Evolutionary conservation across 2,113 vertebrate genomes (phyloP).

Genomic region (Todiramphus chloris): DNA sequence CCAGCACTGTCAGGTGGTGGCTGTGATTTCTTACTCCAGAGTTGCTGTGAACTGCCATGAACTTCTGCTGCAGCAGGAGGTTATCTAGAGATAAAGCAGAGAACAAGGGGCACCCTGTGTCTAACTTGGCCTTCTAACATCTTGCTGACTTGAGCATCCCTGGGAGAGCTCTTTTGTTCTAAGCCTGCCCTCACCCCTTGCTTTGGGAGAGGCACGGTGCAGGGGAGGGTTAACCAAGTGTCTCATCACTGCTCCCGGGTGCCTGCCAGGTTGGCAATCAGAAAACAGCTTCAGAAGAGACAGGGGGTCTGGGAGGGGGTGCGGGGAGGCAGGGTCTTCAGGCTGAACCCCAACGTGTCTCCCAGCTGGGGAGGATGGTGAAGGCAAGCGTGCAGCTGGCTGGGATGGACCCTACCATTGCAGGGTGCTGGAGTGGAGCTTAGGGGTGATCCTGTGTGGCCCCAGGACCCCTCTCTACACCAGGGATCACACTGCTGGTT

Average conservation of each 20-base stretch:
- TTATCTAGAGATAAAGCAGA: neutral
- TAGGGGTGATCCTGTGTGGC: no score
- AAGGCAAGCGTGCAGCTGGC: neutral
- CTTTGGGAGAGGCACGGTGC: fast-evolving
- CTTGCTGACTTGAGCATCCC: neutral
- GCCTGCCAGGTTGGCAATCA: neutral
- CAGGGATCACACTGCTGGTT: neutral
- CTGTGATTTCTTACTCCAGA: neutral
- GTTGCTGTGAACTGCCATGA: neutral
- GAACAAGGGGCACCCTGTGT: neutral
- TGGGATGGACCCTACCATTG: neutral
- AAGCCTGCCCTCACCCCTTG: neutral
- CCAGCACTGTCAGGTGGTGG: neutral
- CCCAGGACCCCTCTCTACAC: neutral
- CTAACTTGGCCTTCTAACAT: neutral
- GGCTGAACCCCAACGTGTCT: fast-evolving
- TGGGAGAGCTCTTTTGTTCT: no score
- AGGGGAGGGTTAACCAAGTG: neutral
- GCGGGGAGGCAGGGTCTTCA: neutral
- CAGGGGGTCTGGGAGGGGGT: no score
- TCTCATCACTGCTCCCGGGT: neutral
- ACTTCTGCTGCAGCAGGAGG: neutral
- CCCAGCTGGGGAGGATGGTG: neutral
- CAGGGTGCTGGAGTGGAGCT: fast-evolving
- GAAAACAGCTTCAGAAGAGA: neutral